Conservation (phyloP, 2,797 vertebrate genomes). For the Lerista edwardsae region DNA sequence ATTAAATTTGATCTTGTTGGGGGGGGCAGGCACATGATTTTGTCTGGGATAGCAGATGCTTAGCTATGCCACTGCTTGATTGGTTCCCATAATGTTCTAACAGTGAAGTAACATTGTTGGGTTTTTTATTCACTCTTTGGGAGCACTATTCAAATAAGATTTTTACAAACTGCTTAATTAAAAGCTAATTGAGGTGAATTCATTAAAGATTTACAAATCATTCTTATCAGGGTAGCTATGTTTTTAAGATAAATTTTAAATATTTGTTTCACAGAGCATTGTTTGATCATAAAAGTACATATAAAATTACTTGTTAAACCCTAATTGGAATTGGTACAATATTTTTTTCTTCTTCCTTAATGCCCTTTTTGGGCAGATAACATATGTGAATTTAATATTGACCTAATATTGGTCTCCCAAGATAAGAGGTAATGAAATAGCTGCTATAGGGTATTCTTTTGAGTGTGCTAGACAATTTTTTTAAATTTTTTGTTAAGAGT, state of each 20-base stretch:
- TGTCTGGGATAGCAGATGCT: too few species aligned
- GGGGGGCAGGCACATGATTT: too few species aligned
- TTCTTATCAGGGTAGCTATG: slow-evolving; percentile 75
- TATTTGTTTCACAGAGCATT: slow-evolving; percentile 76
- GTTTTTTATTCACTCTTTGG: slow-evolving; percentile 53
- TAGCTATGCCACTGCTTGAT: too few species aligned
- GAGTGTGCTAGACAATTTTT: neutral
- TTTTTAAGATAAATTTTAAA: slow-evolving; percentile 80
- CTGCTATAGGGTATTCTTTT: slow-evolving; percentile 17
- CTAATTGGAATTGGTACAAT: slow-evolving; percentile 60
- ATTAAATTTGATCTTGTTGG: too few species aligned
- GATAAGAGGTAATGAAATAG: slow-evolving; percentile 32
- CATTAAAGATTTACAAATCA: slow-evolving; percentile 83
- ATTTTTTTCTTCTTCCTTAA: slow-evolving; percentile 50
- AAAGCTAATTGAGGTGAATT: slow-evolving; percentile 89
- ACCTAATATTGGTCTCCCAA: slow-evolving; percentile 33
- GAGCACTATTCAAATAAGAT: slow-evolving; percentile 80
- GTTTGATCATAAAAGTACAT: slow-evolving; percentile 77
- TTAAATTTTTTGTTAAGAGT: slow-evolving; percentile 25
- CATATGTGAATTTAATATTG: slow-evolving; percentile 55
- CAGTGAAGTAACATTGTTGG: slow-evolving; percentile 68
- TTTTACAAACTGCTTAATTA: slow-evolving; percentile 87
- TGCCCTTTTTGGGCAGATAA: slow-evolving; percentile 53
- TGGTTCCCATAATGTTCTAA: slow-evolving; percentile 74
- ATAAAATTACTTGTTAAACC: slow-evolving; percentile 73